These are phyloP conservation scores for Drosophila willistoni DNA, from an alignment of 1,140 invertebrate genomes.

Conservation along the genomic window DNA sequence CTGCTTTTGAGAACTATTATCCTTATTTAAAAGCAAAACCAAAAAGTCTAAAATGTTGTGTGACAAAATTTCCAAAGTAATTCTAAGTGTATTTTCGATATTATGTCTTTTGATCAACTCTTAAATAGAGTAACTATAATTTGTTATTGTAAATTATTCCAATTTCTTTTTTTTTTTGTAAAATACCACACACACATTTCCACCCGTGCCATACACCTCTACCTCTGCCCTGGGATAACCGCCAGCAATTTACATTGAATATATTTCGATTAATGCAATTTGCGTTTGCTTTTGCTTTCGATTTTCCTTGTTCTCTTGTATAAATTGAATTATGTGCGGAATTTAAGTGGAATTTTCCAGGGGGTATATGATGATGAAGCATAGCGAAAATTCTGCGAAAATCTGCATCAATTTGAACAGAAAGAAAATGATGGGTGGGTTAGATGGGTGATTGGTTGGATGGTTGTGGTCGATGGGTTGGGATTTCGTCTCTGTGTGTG, in stretches of 20 bases:
- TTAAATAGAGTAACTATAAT: neutral
- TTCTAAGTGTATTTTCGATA: neutral
- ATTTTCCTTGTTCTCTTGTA: constrained; percentile 5
- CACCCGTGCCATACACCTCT: neutral
- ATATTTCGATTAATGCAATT: constrained; percentile 22
- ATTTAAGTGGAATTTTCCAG: constrained; percentile 22
- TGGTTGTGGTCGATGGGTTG: neutral
- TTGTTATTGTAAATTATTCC: neutral
- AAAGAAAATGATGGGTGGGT: neutral
- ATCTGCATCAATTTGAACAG: constrained; percentile 19
- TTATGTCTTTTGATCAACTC: neutral
- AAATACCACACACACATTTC: neutral
- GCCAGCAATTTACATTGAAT: constrained; percentile 12
- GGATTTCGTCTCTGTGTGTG: neutral
- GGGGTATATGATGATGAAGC: neutral
- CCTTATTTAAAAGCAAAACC: too few relatives aligned
- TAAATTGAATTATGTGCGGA: constrained; percentile 31
- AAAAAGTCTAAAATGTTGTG: too few relatives aligned
- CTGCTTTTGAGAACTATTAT: too few relatives aligned
- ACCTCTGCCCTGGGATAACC: neutral
- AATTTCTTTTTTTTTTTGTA: neutral
- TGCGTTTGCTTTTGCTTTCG: constrained; percentile 10
- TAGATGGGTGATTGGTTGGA: neutral
- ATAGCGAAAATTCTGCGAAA: constrained; percentile 18
- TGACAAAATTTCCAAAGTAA: too few relatives aligned